Base-by-base conservation (phyloP, 2,888 invertebrate genomes). In the Yponomeuta evonymella region DNA sequence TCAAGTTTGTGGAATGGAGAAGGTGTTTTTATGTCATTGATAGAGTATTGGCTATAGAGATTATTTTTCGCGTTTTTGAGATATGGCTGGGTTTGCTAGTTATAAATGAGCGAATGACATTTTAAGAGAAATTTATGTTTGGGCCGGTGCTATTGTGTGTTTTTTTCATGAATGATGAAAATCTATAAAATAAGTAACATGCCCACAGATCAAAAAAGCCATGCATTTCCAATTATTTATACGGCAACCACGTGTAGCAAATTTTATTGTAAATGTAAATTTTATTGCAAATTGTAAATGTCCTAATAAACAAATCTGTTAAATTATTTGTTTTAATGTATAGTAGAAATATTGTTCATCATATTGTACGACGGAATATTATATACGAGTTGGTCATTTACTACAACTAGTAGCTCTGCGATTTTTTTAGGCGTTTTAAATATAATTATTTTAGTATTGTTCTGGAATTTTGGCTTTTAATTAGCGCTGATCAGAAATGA, bases 1-100 rank as follows among this genome's bases (percentile, higher is more conserved):
- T 75, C 78, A 77, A 78, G 77, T 80, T 78, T 79, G 79, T 74
- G 74, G 78, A 73, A 79, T 82, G 81, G 83, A 30, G 67, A 67
- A 48, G 36, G 33, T 43, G 67, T 48, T 67, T 67, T 67, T 67
- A 23, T 67, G 81, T 84, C 80, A 65, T 23, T 66, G 36, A n/a
- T 64, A 43, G n/a, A 30, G n/a, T 36, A 15, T 48, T 10, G 48
- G 43, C 51, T 51, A 12, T 33, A 58, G 62, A 70, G 15, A 63
- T 70, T 36, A 71, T 62, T 71, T 71, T 71, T 68, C 68, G 63
- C 68, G 51, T 12, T 62, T 62, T 68, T 68, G 43, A 58, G 15
- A 12, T 58, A 58, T 58, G 51, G 12, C 51, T 58, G 51, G 51
- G 51, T 15, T 58, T 58, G 51, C 51, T 12, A 58, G 2, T 58